Evolutionary conservation across 2,113 vertebrate genomes (phyloP), one percentile per base, ranked within the genome.

Genomic region (Carettochelys insculpta): DNA sequence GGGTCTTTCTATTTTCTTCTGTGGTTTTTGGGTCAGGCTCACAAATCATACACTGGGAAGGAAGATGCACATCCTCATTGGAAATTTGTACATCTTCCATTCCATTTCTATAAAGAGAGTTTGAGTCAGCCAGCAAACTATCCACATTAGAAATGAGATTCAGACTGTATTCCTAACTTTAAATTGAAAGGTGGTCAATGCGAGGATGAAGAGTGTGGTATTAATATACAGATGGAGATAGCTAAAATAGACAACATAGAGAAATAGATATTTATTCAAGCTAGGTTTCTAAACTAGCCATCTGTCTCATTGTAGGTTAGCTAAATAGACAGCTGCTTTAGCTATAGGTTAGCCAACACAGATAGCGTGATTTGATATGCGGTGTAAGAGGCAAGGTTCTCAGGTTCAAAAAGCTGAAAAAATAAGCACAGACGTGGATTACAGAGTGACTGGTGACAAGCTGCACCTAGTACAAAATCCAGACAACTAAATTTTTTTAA

Each of bases 151-250:
- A 41, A 93, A 8, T 92, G 90, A 90, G 79, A 38, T 54, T 92
- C 87, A 78, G 83, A 95, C 92, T 96, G 83, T 94, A 94, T 97
- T 95, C 88, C 83, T 90, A 95, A 90, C 22, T 31, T 79, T 95
- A 89, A 94, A 96, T 61, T 93, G 90, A 95, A 90, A 94, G 85
- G 81, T 93, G 77, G 79, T 95, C 87, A 89, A 91, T 94, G 89
- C 31, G 50, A 88, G 80, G 61, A 61, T 82, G 82, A 94, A 94
- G 94, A 94, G 78, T 43, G 88, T 76, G 86, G 86, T 89, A 94
- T 85, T 91, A 92, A 95, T 89, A 96, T 92, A 92, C 38, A 78
- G 71, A 92, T 56, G 41, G 85, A 90, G 93, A 89, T 88, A 95
- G 83, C 65, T 95, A 86, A 82, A 90, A 95, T 24, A 90, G 88